Conservation (phyloP, 2,888 invertebrate genomes). For the Falcaria lacertinaria region DNA sequence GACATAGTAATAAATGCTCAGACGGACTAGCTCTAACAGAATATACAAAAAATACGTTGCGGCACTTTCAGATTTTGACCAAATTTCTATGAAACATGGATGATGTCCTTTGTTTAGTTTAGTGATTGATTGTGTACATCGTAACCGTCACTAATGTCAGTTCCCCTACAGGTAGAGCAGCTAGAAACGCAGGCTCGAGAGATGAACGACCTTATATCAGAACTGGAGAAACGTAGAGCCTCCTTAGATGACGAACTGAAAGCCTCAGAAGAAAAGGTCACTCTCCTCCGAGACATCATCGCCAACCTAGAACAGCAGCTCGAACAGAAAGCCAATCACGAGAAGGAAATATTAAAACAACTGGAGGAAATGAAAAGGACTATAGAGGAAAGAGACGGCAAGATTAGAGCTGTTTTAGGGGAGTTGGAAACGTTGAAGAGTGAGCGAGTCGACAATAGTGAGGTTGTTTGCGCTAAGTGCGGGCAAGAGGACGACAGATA, state of each 20-base stretch:
- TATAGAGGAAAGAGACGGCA: slow-evolving; percentile 77
- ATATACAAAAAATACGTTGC: too few relatives aligned
- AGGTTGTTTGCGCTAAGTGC: slow-evolving; percentile 51
- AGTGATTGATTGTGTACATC: too few relatives aligned
- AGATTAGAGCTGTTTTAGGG: slow-evolving; percentile 74
- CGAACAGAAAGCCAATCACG: slow-evolving; percentile 82
- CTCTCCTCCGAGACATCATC: slow-evolving; percentile 87
- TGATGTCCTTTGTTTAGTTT: too few relatives aligned
- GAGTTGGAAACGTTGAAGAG: slow-evolving; percentile 76
- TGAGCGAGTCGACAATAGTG: slow-evolving; percentile 59
- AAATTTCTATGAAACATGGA: too few relatives aligned
- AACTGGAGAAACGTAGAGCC: slow-evolving; percentile 81
- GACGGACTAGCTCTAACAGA: too few relatives aligned
- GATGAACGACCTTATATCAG: slow-evolving; percentile 80
- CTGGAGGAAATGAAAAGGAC: slow-evolving; percentile 77
- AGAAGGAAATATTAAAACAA: slow-evolving; percentile 81
- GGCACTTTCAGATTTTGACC: too few relatives aligned
- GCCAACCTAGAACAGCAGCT: slow-evolving; percentile 87
- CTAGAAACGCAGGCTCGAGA: slow-evolving; percentile 88
- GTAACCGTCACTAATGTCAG: too few relatives aligned
- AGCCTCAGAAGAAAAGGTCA: slow-evolving; percentile 87
- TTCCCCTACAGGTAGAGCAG: slow-evolving; percentile 83
- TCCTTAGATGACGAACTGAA: slow-evolving; percentile 85
- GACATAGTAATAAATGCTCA: too few relatives aligned
- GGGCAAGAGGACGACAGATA: slow-evolving; percentile 46